Conservation (phyloP, 1,140 invertebrate species). For the Gyrodactylus bullatarudis region DNA sequence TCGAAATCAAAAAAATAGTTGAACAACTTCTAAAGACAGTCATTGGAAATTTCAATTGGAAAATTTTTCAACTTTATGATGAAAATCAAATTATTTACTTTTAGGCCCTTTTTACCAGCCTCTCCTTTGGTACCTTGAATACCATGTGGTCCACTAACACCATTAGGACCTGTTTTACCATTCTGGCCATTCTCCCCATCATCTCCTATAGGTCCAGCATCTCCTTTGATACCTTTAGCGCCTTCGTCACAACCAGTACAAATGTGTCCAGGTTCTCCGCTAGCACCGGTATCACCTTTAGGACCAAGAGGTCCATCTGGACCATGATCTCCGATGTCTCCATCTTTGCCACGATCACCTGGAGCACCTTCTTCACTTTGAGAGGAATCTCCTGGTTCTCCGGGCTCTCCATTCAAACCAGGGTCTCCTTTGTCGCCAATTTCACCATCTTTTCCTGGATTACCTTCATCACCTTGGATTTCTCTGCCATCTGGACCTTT, state of each 20-base stretch:
- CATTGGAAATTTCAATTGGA: no score
- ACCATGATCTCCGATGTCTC: background rate
- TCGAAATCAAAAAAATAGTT: no score
- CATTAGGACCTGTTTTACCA: background rate
- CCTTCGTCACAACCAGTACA: no score
- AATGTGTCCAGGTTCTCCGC: no score
- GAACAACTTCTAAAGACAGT: no score
- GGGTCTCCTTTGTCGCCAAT: background rate
- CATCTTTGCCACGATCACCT: background rate
- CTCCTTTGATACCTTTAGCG: no score
- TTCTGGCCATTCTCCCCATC: no score
- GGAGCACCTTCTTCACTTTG: background rate
- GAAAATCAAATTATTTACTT: no score
- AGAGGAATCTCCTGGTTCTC: background rate
- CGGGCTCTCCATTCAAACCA: background rate
- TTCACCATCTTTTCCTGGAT: background rate
- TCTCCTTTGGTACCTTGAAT: background rate
- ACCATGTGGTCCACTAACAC: no score
- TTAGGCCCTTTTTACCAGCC: background rate
- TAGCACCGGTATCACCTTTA: no score
- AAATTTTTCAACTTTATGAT: no score
- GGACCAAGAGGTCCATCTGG: background rate
- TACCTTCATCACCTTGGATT: background rate
- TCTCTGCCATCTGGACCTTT: background rate
- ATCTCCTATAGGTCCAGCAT: no score